Percentiles rank a stretch among this genome's conserved stretches.
These are phyloP conservation scores for Sialis lutaria DNA, from an alignment of 2,888 invertebrate species.

Conservation along the genomic window DNA sequence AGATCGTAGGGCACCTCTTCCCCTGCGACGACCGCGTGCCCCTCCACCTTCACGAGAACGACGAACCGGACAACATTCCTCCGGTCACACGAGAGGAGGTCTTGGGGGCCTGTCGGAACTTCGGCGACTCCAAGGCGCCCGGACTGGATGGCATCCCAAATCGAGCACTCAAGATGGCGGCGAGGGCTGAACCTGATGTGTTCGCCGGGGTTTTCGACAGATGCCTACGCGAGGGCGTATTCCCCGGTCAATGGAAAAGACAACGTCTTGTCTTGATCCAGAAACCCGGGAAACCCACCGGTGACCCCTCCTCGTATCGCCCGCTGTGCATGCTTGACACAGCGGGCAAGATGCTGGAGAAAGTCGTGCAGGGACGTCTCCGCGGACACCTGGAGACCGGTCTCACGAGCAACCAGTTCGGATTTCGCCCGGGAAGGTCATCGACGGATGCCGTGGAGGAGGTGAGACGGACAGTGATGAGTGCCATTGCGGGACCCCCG, in stretches of 20 bases:
- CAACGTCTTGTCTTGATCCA: neutral
- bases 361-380: neutral
- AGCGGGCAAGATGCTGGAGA: neutral
- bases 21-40: no score
- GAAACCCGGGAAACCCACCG: no score
- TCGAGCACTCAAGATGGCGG: neutral
- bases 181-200: neutral
- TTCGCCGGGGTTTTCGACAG: neutral
- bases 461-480: neutral
- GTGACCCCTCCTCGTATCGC: no score
- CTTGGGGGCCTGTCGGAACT: neutral
- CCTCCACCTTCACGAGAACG: no score
- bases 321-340: no score
- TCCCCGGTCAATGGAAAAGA: neutral
- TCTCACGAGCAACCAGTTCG: neutral
- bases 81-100: neutral
- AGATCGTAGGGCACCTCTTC: neutral
- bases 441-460: neutral
- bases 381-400: neutral
- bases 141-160: neutral
- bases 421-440: neutral
- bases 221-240: neutral
- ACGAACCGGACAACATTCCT: neutral
- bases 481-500: neutral
- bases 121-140: neutral